Evolutionary conservation across 1,140 invertebrate genomes (phyloP), one percentile per base, ranked within the genome.

Genomic region (Tetramorium simillimum): DNA sequence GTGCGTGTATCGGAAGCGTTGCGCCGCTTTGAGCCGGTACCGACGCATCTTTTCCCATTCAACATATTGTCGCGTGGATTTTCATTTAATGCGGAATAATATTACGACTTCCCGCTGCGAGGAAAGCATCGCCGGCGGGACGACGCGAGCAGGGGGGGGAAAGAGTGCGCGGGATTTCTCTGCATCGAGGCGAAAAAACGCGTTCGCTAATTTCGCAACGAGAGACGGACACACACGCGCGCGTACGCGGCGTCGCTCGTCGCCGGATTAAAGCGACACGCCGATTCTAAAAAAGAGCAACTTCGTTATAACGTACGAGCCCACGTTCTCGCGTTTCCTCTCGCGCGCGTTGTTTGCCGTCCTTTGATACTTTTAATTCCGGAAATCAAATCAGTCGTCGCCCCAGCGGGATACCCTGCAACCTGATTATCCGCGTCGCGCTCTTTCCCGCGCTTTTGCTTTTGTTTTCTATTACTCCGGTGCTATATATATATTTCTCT

Each of bases 281-380:
- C 43, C 77, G 77, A 86, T 86, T 82, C 18, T 40, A 33, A 80
- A 67, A 86, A 76, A 67, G 63, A 73, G 58, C 63, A 81, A 80
- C 40, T 49, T 58, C 10, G 63, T 69, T 78, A 85, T 65, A 63
- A 78, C 46, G 28, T 63, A 53, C 58, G 46, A 85, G 28, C 37
- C 21, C 65, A 3, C 10, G 9, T 85, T 76, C 18, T 70, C 51
- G n/a, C 33, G n/a, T 69, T 63, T 53, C 43, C 21, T 28, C 40
- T 33, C 60, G 43, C 62, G 40, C 37, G 5, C 60, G 40, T 63
- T 63, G 40, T 69, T 51, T 43, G 49, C 37, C 67, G n/a, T 60
- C 21, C 91, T 92, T 93, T 92, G 91, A 92, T 92, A 93, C 85
- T 92, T 92, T 84, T 88, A 86, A 90, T 90, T 89, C 62, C 46